Base-by-base conservation (phyloP, 2,888 invertebrate species). In the Ochropleura plecta region DNA sequence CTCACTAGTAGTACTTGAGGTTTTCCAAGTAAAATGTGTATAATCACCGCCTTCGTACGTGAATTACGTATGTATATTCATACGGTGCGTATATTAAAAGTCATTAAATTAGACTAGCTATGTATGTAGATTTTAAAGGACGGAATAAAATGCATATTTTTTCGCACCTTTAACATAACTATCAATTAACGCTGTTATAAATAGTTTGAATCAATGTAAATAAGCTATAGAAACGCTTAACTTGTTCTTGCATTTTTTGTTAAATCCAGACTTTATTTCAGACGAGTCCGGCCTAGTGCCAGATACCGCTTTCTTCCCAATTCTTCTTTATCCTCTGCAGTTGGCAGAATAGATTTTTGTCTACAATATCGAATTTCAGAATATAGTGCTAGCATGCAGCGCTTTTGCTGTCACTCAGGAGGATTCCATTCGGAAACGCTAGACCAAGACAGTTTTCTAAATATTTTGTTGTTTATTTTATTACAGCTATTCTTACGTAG, bases 361-460 rank as follows among this genome's bases (percentile, higher is more conserved):
- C 57, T 70, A 48, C 71, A 64, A 81, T 76, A 81, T 81, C 48
- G 51, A 84, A 72, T 84, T 84, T 70, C 66, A 57, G 66, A 67
- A 76, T 70, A 55, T 53, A 60, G 67, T 68, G 76, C 59, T 64
- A 84, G 79, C 79, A 66, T 81, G 51, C 68, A 72, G 70, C 62
- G 42, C 60, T 84, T 81, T 40, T 74, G 64, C 64, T 73, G 62
- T 57, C 72, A 64, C 79, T 16, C 69, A 51, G 46, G 76, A 64
- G 63, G 62, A 71, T 84, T 82, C 73, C 55, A 67, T 84, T 69
- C 12, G n/a, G 49, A 79, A 59, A 62, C 63, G n/a, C n/a, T 72
- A 49, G 20, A 63, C 55, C 59, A 60, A 67, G 55, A 40, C 42
- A 18, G 57, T 53, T 60, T 79, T 64, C 40, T 64, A 79, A 68